Base-by-base conservation (phyloP, 2,797 vertebrate genomes). In the Babyrousa celebensis region DNA sequence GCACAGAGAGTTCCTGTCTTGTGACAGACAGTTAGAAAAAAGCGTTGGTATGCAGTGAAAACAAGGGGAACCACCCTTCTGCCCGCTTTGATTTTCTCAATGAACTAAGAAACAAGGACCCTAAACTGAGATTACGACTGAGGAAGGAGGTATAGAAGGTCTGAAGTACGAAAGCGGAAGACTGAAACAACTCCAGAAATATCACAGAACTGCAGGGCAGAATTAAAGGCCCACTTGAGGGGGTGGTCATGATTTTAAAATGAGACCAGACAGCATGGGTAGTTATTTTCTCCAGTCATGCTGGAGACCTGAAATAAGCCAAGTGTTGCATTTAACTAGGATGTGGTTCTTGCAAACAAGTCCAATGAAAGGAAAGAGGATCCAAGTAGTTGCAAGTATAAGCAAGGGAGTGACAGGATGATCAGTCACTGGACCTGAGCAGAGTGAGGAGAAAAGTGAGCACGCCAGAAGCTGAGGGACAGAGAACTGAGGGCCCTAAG, bases 291-390 rank as follows among this genome's bases (percentile, higher is more conserved):
- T 94, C 70, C 65, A 86, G 40, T 8, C 43, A n/a, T 9, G 43
- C 54, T 18, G 84, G 56, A 87, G 32, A 77, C 56, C 32, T 58
- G 32, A 74, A 82, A 86, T n/a, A 71, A 86, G 62, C 74, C 8
- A 85, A 65, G 23, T 58, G 36, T 10, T n/a, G 43, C 29, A 71
- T 15, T 84, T 48, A 78, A 78, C 32, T 32, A 71, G 43, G 32
- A 60, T 82, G 68, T 87, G 25, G 25, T 70, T 95, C 62, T 60
- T 54, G 60, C 40, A 17, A 62, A 52, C 27, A 85, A 80, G 89
- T 68, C 85, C 71, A 29, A 21, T 20, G 68, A 89, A 80, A 92
- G 89, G 60, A 92, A 60, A 25, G 29, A 77, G n/a, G 52, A 68
- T 40, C 85, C 72, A 56, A 91, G 52, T 11, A 32, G n/a, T 5